A percentile compares a stretch with the other conserved stretches of the same genome.
These are phyloP conservation scores for Epizoanthus stellaris DNA, from an alignment of 92 coral and sea anemone genomes.

Conservation along the genomic window DNA sequence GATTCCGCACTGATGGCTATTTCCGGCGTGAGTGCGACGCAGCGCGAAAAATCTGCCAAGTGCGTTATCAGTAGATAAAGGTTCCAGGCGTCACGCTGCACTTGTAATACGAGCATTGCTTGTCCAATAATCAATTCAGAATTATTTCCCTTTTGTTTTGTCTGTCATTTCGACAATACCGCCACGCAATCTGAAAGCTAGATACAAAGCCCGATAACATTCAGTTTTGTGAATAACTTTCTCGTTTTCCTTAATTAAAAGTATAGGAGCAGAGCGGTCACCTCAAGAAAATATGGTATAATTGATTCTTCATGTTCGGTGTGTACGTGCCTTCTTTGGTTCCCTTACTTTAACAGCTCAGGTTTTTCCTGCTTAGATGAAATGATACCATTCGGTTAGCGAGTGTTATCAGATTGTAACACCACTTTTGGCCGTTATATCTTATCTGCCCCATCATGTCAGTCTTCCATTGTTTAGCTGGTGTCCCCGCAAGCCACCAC, in stretches of 20 bases:
- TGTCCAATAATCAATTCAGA: conserved; percentile 6
- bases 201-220: neutral
- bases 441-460: neutral
- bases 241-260: neutral
- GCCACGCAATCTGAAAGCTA: conserved; percentile 23
- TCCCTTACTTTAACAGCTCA: conserved; percentile 1
- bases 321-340: neutral
- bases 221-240: neutral
- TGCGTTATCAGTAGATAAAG: neutral
- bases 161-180: conserved; percentile 16
- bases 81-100: conserved; percentile 46
- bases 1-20: conserved; percentile 6
- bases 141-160: neutral
- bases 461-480: neutral
- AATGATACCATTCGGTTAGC: neutral
- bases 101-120: conserved; percentile 15
- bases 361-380: conserved; percentile 11
- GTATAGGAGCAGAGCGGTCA: neutral
- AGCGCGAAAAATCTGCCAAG: neutral
- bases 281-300: neutral
- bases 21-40: conserved; percentile 37
- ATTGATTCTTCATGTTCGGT: neutral
- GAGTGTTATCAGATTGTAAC: neutral
- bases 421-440: conserved; percentile 7
- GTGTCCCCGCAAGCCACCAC: neutral